Conservation (phyloP, 2,113 vertebrate genomes). For the Callocephalon fimbriatum region DNA sequence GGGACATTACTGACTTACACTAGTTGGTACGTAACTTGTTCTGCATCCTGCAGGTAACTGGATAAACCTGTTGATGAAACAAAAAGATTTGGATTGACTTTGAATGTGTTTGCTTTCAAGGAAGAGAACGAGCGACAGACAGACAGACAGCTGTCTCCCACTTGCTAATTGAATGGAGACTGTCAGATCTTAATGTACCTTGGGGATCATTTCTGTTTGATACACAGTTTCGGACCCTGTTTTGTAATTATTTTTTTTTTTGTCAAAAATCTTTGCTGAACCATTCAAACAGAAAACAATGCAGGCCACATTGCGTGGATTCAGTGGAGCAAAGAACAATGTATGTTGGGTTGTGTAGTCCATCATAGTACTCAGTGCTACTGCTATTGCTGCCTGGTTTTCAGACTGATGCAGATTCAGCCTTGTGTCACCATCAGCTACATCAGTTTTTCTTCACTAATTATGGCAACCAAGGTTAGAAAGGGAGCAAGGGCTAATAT, state of each 20-base stretch:
- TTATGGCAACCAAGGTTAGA: background rate
- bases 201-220: constrained; percentile 5
- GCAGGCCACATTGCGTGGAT: background rate
- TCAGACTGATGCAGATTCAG: constrained; percentile 10
- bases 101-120: constrained; percentile 46
- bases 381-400: background rate
- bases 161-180: constrained; percentile 41
- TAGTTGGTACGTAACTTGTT: constrained; percentile 50
- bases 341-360: background rate
- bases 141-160: constrained; percentile 46
- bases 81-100: constrained; percentile 36
- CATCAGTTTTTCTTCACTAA: background rate
- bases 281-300: background rate
- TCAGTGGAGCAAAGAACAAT: background rate
- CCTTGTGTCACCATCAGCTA: background rate
- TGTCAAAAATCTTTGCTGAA: background rate
- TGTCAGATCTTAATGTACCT: constrained; percentile 28
- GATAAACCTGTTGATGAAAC: constrained; percentile 58
- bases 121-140: constrained; percentile 21
- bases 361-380: accelerated
- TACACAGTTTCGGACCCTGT: background rate
- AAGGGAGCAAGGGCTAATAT: background rate
- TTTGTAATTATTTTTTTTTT: background rate
- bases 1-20: background rate
- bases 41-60: constrained; percentile 39